These are phyloP conservation scores for Leucoptera coffeella DNA, from an alignment of 2,888 invertebrate species.

Conservation along the genomic window DNA sequence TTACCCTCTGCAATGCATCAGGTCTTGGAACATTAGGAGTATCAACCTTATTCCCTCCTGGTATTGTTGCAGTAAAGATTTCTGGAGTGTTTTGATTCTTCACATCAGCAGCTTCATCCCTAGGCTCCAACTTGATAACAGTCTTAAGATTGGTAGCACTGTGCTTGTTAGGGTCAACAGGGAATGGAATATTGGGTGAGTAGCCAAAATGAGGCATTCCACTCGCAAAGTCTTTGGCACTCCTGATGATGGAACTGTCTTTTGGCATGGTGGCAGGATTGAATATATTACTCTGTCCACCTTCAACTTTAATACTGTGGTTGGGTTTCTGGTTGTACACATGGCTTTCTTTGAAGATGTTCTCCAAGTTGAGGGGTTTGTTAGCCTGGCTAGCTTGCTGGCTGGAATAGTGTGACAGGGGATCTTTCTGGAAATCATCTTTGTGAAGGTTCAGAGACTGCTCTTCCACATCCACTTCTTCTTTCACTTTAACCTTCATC, in stretches of 20 bases:
- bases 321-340: slow-evolving; percentile 35
- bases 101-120: slow-evolving; percentile 39
- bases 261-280: slow-evolving; percentile 38
- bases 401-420: slow-evolving; percentile 35
- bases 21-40: slow-evolving; percentile 33
- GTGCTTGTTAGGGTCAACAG: slow-evolving; percentile 33
- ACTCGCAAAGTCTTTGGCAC: slow-evolving; percentile 31
- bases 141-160: slow-evolving; percentile 40
- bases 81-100: slow-evolving; percentile 42
- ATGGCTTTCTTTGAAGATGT: slow-evolving; percentile 39
- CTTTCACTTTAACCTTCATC: slow-evolving; percentile 41
- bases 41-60: slow-evolving; percentile 33
- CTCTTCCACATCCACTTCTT: slow-evolving; percentile 43
- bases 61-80: slow-evolving; percentile 44
- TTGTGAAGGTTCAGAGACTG: slow-evolving; percentile 39
- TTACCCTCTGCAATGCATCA: slow-evolving; percentile 35
- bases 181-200: slow-evolving; percentile 29
- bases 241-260: slow-evolving; percentile 35
- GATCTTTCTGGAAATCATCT: slow-evolving; percentile 40
- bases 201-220: slow-evolving; percentile 35
- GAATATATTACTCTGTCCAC: slow-evolving; percentile 34
- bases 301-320: slow-evolving; percentile 41
- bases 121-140: slow-evolving; percentile 43
- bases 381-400: slow-evolving; percentile 23
- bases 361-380: slow-evolving; percentile 39